Evolutionary conservation across 2,113 vertebrate genomes (phyloP), one percentile per base, ranked within the genome.

Genomic region (Lucifuga dentata): DNA sequence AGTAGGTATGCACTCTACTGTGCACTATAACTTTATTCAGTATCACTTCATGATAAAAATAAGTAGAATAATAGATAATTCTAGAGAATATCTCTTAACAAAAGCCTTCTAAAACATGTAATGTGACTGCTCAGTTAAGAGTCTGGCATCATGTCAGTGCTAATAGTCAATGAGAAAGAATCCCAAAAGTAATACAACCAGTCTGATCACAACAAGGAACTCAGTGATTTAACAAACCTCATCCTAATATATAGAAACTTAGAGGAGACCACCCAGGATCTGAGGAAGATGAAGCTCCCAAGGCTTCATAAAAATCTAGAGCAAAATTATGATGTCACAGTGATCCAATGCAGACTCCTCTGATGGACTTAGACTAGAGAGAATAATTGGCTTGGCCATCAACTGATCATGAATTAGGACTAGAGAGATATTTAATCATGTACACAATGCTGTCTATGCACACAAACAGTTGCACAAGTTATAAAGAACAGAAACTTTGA

Each of bases 221-320:
- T 44, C 40, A 29, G 33, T 16, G 21, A 73, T 75, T 78, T 36
- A 44, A 68, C 50, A 24, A 73, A 64, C 62, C 17, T 73, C 43
- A 41, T 24, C 15, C 29, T 73, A 56, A 80, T 56, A 38, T 26
- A 61, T 53, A 2, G 9, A 49, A 45, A 73, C 19, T 40, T 3
- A 46, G 35, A 46, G 43, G 21, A 68, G 86, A 87, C 83, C 87
- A 90, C 86, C 87, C 82, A 63, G 56, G n/a, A 73, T 72, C 56
- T 33, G 15, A 58, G 36, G 21, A 59, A 44, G 35, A 59, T 35
- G 19, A 72, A 20, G 58, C 46, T 81, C 69, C 58, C 17, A 41
- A 64, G 49, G 73, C 61, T 53, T 76, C 50, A 16, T 85, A 83
- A 85, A 83, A 65, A 74, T 63, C 23, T 43, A 71, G 16, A 67